A percentile compares a stretch with the other conserved stretches of the same genome.
phyloP scores from a whole-genome alignment of 2,888 invertebrate genomes.

The Epistrophella euchroma region DNA sequence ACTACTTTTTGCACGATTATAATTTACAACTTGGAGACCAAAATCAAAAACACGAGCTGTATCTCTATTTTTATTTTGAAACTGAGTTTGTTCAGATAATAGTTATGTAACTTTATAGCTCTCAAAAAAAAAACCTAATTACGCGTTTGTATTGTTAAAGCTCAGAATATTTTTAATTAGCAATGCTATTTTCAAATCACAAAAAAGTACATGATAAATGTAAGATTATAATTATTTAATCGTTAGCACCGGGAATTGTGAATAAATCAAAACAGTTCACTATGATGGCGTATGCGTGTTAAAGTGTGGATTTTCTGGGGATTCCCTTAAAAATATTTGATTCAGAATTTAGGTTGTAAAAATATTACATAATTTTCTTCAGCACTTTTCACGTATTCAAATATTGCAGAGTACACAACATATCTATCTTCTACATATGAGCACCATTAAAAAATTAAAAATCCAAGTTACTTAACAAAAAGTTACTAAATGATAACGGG shows the following conservation, averaged over 20 bases:
- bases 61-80: background rate
- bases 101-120: background rate
- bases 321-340: background rate
- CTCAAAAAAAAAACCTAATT: too few species aligned
- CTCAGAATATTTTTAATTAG: background rate
- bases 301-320: background rate
- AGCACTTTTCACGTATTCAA: background rate
- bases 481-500: background rate
- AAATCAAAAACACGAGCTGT: background rate
- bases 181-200: background rate
- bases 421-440: background rate
- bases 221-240: conserved; percentile 1
- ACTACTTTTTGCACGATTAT: background rate
- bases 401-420: background rate
- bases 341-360: background rate
- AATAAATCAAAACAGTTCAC: background rate
- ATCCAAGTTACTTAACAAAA: too few species aligned
- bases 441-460: background rate
- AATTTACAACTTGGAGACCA: too few species aligned
- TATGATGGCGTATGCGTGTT: conserved; percentile 2
- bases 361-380: background rate
- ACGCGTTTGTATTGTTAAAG: background rate
- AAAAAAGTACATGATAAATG: too few species aligned
- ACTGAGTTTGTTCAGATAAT: background rate
- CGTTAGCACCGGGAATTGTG: background rate